Evolutionary conservation across 2,888 invertebrate species (phyloP).

Genomic region (Beris chalybata): DNA sequence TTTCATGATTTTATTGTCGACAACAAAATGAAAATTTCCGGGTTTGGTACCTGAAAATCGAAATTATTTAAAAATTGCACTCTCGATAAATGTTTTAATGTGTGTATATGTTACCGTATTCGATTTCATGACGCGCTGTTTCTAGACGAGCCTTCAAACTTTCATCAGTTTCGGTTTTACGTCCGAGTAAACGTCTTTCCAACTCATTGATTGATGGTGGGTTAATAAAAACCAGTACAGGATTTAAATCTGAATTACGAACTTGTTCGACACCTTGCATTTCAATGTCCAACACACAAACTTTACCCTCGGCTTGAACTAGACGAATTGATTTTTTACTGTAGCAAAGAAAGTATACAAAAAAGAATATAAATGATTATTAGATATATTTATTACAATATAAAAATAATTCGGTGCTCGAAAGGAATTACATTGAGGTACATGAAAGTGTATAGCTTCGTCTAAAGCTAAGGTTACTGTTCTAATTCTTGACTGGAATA

Average conservation of each 20-base stretch:
- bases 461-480: too few relatives aligned
- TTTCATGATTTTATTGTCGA: slow-evolving; percentile 81
- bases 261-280: slow-evolving; percentile 92
- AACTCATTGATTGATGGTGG: slow-evolving; percentile 85
- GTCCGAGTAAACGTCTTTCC: slow-evolving; percentile 69
- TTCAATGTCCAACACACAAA: slow-evolving; percentile 94
- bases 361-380: neutral
- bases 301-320: slow-evolving; percentile 76
- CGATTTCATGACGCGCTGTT: slow-evolving; percentile 78
- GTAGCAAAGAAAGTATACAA: slow-evolving; percentile 32
- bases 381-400: too few relatives aligned
- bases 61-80: slow-evolving; percentile 24
- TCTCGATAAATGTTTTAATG: neutral
- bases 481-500: too few relatives aligned
- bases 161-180: slow-evolving; percentile 92
- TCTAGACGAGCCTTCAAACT: slow-evolving; percentile 75
- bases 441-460: too few relatives aligned
- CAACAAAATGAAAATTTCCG: slow-evolving; percentile 80
- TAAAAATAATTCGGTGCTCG: too few relatives aligned
- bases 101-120: slow-evolving; percentile 66
- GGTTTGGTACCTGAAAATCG: slow-evolving; percentile 59
- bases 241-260: slow-evolving; percentile 77
- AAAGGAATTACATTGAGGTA: too few relatives aligned
- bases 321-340: slow-evolving; percentile 84
- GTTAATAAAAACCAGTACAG: slow-evolving; percentile 85